phyloP scores from a whole-genome alignment of 2,797 vertebrate genomes.

The Pseudochirops cupreus region DNA sequence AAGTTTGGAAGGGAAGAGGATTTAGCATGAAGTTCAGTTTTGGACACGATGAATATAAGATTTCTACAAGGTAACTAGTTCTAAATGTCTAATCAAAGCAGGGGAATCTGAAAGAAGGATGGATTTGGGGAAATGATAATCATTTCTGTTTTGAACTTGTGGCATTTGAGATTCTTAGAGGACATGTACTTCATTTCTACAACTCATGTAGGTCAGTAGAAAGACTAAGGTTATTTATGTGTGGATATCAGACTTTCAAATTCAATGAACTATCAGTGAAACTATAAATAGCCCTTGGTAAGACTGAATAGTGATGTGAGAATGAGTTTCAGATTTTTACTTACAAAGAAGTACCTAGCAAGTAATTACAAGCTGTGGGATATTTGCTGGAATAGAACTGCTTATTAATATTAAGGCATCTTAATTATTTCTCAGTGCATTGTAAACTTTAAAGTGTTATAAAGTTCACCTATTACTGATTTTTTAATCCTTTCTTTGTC shows the following conservation, averaged over 20 bases:
- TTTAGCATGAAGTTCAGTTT: not conserved
- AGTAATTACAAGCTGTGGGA: not conserved
- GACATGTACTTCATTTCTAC: not conserved
- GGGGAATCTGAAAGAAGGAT: not conserved
- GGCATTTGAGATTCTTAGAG: not conserved
- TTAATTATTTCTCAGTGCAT: not conserved
- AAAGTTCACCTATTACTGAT: not conserved
- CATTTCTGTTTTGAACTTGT: not conserved
- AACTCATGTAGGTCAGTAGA: not conserved
- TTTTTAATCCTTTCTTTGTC: not conserved
- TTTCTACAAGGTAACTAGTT: not conserved
- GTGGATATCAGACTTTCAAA: rapidly evolving
- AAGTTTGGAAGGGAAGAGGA: not conserved
- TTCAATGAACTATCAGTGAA: rapidly evolving
- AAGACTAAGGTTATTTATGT: not conserved
- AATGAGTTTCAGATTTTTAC: not conserved
- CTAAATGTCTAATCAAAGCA: not conserved
- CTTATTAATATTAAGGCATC: slow-evolving; percentile 72
- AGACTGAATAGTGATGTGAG: not conserved
- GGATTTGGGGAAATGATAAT: not conserved
- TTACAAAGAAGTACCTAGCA: not conserved
- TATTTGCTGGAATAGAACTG: slow-evolving; percentile 57
- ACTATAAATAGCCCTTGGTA: no score
- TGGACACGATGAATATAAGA: not conserved
- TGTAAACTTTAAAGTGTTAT: not conserved